Conservation (phyloP, 2,888 invertebrate species). For the Temnothorax rugatulus region DNA sequence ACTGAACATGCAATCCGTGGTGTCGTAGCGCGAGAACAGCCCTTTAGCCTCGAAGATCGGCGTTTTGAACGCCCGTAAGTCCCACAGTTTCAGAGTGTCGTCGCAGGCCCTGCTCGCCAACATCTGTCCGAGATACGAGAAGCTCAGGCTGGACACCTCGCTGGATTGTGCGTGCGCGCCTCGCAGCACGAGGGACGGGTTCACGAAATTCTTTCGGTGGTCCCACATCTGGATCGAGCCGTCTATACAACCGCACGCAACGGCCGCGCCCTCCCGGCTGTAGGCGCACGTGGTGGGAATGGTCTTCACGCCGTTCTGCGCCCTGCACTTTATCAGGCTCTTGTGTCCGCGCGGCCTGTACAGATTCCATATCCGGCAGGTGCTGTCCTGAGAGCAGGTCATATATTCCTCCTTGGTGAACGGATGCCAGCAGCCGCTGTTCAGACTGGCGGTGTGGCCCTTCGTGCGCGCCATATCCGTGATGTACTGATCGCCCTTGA, state of each 20-base stretch:
- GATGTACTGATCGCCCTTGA: slow-evolving; percentile 95
- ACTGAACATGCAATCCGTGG: slow-evolving; percentile 93
- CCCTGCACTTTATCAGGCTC: slow-evolving; percentile 94
- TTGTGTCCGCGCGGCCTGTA: slow-evolving; percentile 93
- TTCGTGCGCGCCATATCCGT: slow-evolving; percentile 97
- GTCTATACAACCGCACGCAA: slow-evolving; percentile 97
- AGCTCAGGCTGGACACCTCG: slow-evolving; percentile 94
- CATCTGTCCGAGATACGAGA: slow-evolving; percentile 94
- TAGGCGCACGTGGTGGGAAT: slow-evolving; percentile 94
- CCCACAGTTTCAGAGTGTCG: slow-evolving; percentile 98
- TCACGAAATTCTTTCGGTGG: slow-evolving; percentile 95
- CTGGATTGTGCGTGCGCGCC: slow-evolving; percentile 93
- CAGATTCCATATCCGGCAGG: slow-evolving; percentile 96
- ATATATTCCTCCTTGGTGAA: slow-evolving; percentile 96
- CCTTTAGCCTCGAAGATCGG: slow-evolving; percentile 90
- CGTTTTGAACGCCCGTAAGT: slow-evolving; percentile 93
- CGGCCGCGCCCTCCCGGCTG: slow-evolving; percentile 94
- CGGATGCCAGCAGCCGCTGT: slow-evolving; percentile 97
- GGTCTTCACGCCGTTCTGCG: slow-evolving; percentile 94
- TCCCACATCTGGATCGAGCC: slow-evolving; percentile 99
- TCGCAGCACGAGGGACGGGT: slow-evolving; percentile 92
- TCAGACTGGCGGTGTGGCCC: slow-evolving; percentile 97
- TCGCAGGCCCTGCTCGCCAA: slow-evolving; percentile 95
- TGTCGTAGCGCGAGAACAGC: slow-evolving; percentile 94
- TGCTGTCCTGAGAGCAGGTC: slow-evolving; percentile 97